Percentiles rank a stretch among this genome's conserved stretches.
Evolutionary conservation across 2,113 vertebrate genomes (phyloP).

Genomic region (Ophiodon elongatus): DNA sequence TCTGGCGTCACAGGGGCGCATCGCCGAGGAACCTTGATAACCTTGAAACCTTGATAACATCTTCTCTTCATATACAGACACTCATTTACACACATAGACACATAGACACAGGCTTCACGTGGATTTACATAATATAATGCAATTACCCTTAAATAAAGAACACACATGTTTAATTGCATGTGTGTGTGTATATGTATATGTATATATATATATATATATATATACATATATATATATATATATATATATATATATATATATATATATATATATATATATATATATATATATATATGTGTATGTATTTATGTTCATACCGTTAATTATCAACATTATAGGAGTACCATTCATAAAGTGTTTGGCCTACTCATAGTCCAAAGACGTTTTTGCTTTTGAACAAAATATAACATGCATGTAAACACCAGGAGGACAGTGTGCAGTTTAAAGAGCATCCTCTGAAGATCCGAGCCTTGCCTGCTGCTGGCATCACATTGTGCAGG

Average conservation of each 20-base stretch:
- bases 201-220: not conserved
- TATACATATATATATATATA: too few species aligned
- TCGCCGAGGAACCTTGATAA: constrained; percentile 60
- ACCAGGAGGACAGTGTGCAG: not conserved
- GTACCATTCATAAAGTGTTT: constrained; percentile 6
- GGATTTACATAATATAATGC: constrained; percentile 4
- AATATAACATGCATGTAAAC: not conserved
- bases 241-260: not conserved
- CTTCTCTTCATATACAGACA: constrained; percentile 10
- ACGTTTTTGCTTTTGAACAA: constrained; percentile 8
- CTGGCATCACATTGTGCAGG: constrained; percentile 7
- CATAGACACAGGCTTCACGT: not conserved
- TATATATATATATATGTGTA: too few species aligned
- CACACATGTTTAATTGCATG: not conserved
- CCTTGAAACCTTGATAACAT: constrained; percentile 67
- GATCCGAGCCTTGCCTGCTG: not conserved
- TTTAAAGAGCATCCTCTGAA: not conserved
- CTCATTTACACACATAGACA: not conserved
- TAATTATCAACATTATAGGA: constrained; percentile 14
- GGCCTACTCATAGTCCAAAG: not conserved
- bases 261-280: too few species aligned
- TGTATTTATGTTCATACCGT: too few species aligned
- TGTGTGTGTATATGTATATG: too few species aligned
- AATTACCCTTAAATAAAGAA: not conserved
- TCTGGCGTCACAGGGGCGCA: constrained; percentile 52